These are phyloP conservation scores for Ichneumoninae sp. DNA, from an alignment of 2,888 invertebrate genomes.

Conservation along the genomic window DNA sequence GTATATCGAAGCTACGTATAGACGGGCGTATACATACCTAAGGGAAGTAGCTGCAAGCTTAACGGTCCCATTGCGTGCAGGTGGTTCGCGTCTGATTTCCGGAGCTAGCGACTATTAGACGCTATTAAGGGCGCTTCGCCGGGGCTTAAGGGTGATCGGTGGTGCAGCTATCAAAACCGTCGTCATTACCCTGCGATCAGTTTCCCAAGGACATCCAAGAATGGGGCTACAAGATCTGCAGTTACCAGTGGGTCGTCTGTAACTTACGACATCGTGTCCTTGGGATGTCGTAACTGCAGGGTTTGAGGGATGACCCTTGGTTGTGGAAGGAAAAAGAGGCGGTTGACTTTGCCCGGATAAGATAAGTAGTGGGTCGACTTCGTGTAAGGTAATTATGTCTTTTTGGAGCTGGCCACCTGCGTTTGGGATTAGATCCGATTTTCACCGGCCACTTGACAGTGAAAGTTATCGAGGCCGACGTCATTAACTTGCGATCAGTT, in stretches of 20 bases:
- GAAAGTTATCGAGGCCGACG: slow-evolving; percentile 14
- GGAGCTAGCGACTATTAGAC: slow-evolving; percentile 71
- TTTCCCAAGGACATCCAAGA: slow-evolving; percentile 10
- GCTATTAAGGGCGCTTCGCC: slow-evolving; percentile 71
- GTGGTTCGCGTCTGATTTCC: slow-evolving; percentile 76
- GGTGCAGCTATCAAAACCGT: slow-evolving; percentile 42
- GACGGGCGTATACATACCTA: background rate
- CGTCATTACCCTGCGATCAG: slow-evolving; percentile 21
- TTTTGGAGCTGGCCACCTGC: too few relatives aligned
- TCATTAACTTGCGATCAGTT: slow-evolving; percentile 22
- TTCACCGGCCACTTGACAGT: slow-evolving; percentile 75
- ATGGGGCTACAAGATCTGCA: background rate
- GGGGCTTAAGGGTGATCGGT: slow-evolving; percentile 72
- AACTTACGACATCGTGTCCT: background rate
- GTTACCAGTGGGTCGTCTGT: background rate
- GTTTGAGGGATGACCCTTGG: background rate
- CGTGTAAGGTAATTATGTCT: too few relatives aligned
- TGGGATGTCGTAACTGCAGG: background rate
- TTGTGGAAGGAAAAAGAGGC: too few relatives aligned
- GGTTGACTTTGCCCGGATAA: background rate
- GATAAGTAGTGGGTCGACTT: too few relatives aligned
- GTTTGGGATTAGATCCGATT: slow-evolving; percentile 71
- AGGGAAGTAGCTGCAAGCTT: slow-evolving; percentile 67
- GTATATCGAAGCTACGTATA: background rate
- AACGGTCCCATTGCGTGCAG: slow-evolving; percentile 76